Evolutionary conservation across 1,140 invertebrate species (phyloP), one percentile per base, ranked within the genome.

Genomic region (Aculops lycopersici): DNA sequence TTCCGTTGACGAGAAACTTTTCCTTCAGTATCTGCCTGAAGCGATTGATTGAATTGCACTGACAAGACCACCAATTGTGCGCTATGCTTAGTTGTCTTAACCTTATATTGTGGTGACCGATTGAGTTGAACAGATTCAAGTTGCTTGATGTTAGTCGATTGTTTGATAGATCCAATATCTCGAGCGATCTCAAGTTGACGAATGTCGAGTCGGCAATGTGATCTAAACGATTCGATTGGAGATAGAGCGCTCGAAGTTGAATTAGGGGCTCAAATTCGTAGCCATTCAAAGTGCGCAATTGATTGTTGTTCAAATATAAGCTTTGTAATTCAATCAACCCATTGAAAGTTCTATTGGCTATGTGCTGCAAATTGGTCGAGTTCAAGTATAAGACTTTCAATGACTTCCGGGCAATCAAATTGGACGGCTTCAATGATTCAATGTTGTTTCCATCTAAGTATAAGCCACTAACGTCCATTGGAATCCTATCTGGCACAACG

Each of bases 401-500:
- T 54, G 84, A 83, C 56, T 83, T 83, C 12, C 78, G 62, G 0
- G 79, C 79, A 49, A 86, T 84, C 53, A 88, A 81, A 18, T 74
- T 72, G 52, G 84, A 78, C 53, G 77, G 76, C 50, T 75, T 70
- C 37, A 86, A 53, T 52, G 75, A 70, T 37, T 64, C 68, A 40
- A 86, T 70, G 46, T 74, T 67, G 53, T 84, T 88, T 17, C 78
- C 78, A 53, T 86, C 80, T 39, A 88, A 58, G 52, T 80, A 84
- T 15, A 84, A 69, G 53, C 81, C 74, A 18, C 79, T 84, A 0
- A 75, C 77, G 53, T 88, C 79, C 79, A 86, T 86, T 14, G 80
- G 79, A 45, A 86, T 74, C 41, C 72, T 66, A 1, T 70, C 64
- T 0, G 80, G 79, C 46, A 84, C 70, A 1, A 69, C 64, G 15